These are phyloP conservation scores for Zaprionus gabonicus DNA, from an alignment of 1,140 invertebrate genomes.

Conservation along the genomic window DNA sequence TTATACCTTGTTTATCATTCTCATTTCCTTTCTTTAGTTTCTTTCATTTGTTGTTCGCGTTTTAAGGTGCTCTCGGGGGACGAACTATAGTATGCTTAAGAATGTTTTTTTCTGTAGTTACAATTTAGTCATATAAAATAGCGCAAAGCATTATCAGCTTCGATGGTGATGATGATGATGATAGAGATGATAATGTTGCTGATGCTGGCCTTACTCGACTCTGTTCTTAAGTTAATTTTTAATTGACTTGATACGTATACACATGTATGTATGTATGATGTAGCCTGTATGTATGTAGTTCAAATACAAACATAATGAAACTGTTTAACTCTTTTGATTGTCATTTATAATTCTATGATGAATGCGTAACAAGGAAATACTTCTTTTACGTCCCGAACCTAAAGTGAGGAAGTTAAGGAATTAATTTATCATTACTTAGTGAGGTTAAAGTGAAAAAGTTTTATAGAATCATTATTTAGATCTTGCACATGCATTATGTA, in stretches of 20 bases:
- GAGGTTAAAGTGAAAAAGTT: too few species aligned
- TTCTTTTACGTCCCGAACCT: too few species aligned
- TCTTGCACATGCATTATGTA: too few species aligned
- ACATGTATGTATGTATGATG: slow-evolving; percentile 30
- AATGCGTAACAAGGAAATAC: too few species aligned
- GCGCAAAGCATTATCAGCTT: neutral
- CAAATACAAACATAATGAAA: slow-evolving; percentile 27
- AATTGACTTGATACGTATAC: slow-evolving; percentile 23
- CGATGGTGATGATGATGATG: too few species aligned
- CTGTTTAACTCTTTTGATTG: slow-evolving; percentile 1
- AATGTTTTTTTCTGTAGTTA: slow-evolving; percentile 62
- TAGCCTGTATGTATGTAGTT: slow-evolving; percentile 35
- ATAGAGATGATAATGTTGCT: neutral
- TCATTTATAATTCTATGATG: neutral
- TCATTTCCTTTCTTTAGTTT: slow-evolving; percentile 6
- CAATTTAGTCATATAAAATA: slow-evolving; percentile 57
- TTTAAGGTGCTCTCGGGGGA: slow-evolving; percentile 22
- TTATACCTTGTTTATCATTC: slow-evolving; percentile 22
- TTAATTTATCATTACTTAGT: too few species aligned
- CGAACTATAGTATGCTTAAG: slow-evolving; percentile 45
- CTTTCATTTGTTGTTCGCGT: slow-evolving; percentile 11
- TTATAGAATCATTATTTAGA: too few species aligned
- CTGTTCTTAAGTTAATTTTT: slow-evolving; percentile 32
- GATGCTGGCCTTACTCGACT: slow-evolving; percentile 11
- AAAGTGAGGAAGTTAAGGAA: too few species aligned